A percentile compares a stretch with the other conserved stretches of the same genome.
These are phyloP conservation scores for Mastacembelus armatus DNA, from an alignment of 2,797 vertebrate genomes.

Conservation along the genomic window DNA sequence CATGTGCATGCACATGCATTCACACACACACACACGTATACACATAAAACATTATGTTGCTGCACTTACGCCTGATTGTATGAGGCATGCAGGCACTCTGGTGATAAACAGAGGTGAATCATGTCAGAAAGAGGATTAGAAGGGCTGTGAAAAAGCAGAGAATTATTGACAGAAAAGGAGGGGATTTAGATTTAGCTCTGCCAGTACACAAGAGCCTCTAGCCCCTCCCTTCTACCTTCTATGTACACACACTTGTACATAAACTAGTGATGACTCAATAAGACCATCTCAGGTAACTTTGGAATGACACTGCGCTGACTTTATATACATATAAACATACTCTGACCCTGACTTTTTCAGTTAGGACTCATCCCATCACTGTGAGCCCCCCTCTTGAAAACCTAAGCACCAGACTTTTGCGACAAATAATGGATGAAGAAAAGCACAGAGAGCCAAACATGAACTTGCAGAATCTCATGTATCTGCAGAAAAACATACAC, in stretches of 20 bases:
- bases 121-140: slow-evolving; percentile 74
- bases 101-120: slow-evolving; percentile 65
- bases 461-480: slow-evolving; percentile 57
- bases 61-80: slow-evolving; percentile 44
- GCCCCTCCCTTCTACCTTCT: slow-evolving; percentile 22
- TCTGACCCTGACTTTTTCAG: slow-evolving; percentile 25
- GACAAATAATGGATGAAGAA: slow-evolving; percentile 25
- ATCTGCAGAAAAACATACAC: slow-evolving; percentile 48
- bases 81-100: slow-evolving; percentile 29
- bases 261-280: slow-evolving; percentile 52
- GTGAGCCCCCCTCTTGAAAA: slow-evolving; percentile 31
- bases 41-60: slow-evolving; percentile 16
- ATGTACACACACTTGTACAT: slow-evolving; percentile 25
- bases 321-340: slow-evolving; percentile 6
- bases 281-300: slow-evolving; percentile 50
- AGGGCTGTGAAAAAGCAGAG: slow-evolving; percentile 71
- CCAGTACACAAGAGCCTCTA: slow-evolving; percentile 42
- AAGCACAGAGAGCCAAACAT: slow-evolving; percentile 19
- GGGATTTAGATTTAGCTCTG: slow-evolving; percentile 75
- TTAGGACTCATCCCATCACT: slow-evolving; percentile 20
- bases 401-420: slow-evolving; percentile 1
- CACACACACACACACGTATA: not conserved
- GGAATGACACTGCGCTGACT: slow-evolving; percentile 43
- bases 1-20: not conserved
- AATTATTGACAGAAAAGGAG: slow-evolving; percentile 75